These are phyloP conservation scores for Molorchus minor DNA, from an alignment of 2,888 invertebrate genomes.

Conservation along the genomic window DNA sequence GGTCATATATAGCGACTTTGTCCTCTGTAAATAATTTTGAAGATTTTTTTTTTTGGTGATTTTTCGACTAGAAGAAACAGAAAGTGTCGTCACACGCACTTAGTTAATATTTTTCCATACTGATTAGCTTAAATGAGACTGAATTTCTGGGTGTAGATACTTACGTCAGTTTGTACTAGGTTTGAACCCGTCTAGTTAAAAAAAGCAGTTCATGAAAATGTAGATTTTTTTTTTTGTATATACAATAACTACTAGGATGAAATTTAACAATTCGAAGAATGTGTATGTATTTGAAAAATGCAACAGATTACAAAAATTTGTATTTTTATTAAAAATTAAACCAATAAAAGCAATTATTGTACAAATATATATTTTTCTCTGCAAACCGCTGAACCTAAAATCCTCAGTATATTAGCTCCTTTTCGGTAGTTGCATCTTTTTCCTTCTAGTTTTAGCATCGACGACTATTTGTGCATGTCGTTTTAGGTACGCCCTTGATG, in stretches of 20 bases:
- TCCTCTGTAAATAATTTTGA: neutral
- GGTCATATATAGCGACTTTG: neutral
- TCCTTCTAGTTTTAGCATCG: slow-evolving; percentile 82
- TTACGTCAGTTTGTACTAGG: slow-evolving; percentile 36
- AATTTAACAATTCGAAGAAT: slow-evolving; percentile 35
- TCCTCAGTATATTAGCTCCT: slow-evolving; percentile 32
- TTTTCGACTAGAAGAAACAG: slow-evolving; percentile 9
- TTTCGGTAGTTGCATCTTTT: slow-evolving; percentile 66
- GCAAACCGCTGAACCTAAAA: neutral
- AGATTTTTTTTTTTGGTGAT: slow-evolving; percentile 4
- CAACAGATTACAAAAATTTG: slow-evolving; percentile 50
- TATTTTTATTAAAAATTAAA: slow-evolving; percentile 55
- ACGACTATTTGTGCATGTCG: slow-evolving; percentile 84
- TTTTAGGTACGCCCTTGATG: slow-evolving; percentile 80
- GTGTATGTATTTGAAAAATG: slow-evolving; percentile 48
- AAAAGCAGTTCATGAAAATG: slow-evolving; percentile 22
- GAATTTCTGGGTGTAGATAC: slow-evolving; percentile 38
- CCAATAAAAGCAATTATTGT: slow-evolving; percentile 27
- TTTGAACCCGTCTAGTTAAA: slow-evolving; percentile 21
- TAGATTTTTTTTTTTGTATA: slow-evolving; percentile 38
- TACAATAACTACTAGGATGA: slow-evolving; percentile 29
- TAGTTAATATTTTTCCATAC: slow-evolving; percentile 11
- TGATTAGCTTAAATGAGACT: slow-evolving; percentile 35
- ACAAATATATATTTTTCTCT: slow-evolving; percentile 7
- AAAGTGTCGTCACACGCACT: slow-evolving; percentile 11